phyloP scores from a whole-genome alignment of 2,113 vertebrate genomes.

The Tiliqua scincoides region DNA sequence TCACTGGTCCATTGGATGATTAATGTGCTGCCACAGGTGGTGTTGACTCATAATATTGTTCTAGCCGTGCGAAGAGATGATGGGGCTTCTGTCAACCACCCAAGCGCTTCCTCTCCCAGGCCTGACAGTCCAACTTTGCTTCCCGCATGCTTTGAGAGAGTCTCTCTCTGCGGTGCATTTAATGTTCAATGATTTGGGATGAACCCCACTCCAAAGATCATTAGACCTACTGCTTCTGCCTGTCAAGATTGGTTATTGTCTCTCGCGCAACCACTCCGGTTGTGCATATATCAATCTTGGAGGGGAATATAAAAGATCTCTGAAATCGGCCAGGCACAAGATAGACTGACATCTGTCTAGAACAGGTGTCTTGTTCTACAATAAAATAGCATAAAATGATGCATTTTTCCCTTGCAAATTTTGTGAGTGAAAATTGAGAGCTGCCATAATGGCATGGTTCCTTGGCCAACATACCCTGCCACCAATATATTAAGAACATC shows the following conservation, averaged over 20 bases:
- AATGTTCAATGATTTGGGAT: background rate
- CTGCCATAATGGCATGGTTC: too few relatives aligned
- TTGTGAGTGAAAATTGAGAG: background rate
- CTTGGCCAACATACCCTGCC: too few relatives aligned
- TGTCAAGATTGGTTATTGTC: background rate
- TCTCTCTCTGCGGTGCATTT: background rate
- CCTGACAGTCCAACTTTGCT: background rate
- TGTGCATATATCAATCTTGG: background rate
- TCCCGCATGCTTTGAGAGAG: background rate
- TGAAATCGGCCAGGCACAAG: background rate
- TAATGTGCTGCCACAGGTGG: background rate
- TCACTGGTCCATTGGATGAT: background rate
- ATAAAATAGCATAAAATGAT: background rate
- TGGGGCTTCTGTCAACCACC: background rate
- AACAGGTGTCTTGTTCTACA: background rate
- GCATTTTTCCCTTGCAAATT: slow-evolving; percentile 10
- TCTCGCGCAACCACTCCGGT: background rate
- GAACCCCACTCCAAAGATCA: background rate
- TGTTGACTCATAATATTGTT: background rate
- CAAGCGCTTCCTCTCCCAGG: background rate
- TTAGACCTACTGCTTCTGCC: rapidly evolving
- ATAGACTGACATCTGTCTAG: background rate
- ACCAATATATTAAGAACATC: too few relatives aligned
- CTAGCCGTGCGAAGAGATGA: background rate
- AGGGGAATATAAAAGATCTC: background rate